Percentiles rank a stretch among this genome's conserved stretches.
Evolutionary conservation across 2,888 invertebrate genomes (phyloP).

Genomic region (Rhingia rostrata): DNA sequence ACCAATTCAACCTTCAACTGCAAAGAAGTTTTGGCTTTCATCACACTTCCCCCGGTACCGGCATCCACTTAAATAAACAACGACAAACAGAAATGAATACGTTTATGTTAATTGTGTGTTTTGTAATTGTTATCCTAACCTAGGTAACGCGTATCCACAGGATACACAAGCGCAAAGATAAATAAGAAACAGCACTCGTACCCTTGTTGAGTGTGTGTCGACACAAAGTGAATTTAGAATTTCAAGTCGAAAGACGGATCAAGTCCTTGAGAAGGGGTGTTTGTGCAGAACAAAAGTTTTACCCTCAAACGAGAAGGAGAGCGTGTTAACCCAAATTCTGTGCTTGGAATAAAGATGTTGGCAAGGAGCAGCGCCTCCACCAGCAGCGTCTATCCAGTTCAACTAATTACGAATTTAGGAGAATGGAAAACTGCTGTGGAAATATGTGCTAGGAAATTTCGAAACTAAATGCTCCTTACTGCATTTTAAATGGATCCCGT

Average conservation of each 20-base stretch:
- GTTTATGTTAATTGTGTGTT: constrained; percentile 73
- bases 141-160: constrained; percentile 66
- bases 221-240: constrained; percentile 70
- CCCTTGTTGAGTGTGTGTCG: background rate
- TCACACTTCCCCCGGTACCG: background rate
- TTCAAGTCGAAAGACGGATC: constrained; percentile 30
- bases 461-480: constrained; percentile 46
- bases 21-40: constrained; percentile 29
- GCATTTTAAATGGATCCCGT: constrained; percentile 51
- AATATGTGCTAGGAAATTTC: constrained; percentile 41
- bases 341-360: constrained; percentile 52
- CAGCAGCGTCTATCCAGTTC: constrained; percentile 23
- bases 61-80: constrained; percentile 26
- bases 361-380: constrained; percentile 10
- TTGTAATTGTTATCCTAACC: constrained; percentile 72
- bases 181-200: constrained; percentile 60
- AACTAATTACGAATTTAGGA: constrained; percentile 64
- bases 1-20: constrained; percentile 43
- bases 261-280: constrained; percentile 42
- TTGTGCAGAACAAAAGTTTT: constrained; percentile 22
- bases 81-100: constrained; percentile 58
- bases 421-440: constrained; percentile 19
- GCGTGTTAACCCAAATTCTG: constrained; percentile 62
- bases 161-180: constrained; percentile 64
- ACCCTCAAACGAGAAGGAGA: constrained; percentile 21